These are phyloP conservation scores for Adrianichthys oophorus DNA, from an alignment of 2,797 vertebrate genomes.

Conservation along the genomic window DNA sequence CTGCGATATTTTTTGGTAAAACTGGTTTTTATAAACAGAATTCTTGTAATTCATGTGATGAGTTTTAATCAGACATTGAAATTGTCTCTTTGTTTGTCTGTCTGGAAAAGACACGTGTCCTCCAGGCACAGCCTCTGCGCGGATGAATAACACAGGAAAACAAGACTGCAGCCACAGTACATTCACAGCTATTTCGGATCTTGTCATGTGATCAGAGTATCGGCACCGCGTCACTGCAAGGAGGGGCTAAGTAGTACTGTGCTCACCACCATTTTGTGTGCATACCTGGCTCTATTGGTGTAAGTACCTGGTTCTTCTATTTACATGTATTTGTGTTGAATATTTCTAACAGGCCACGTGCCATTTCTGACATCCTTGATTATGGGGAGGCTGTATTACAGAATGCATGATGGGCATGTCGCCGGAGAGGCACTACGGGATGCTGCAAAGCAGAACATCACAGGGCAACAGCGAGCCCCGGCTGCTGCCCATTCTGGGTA, in stretches of 20 bases:
- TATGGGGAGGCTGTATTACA: neutral
- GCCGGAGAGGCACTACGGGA: conserved; percentile 39
- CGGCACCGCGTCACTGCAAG: conserved; percentile 63
- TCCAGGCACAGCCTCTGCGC: conserved; percentile 39
- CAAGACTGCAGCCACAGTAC: conserved; percentile 56
- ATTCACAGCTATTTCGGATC: conserved; percentile 62
- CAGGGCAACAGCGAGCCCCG: conserved; percentile 45
- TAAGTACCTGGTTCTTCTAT: conserved; percentile 74
- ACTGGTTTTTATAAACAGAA: conserved; percentile 1
- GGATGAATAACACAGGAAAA: conserved; percentile 43
- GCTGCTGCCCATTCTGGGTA: conserved; percentile 62
- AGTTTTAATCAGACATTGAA: neutral
- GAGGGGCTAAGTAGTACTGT: conserved; percentile 65
- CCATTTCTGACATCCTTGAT: conserved; percentile 25
- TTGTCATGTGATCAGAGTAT: conserved; percentile 77
- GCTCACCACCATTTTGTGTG: conserved; percentile 82
- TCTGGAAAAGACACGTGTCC: neutral
- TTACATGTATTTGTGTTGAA: conserved; percentile 63
- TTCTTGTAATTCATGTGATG: neutral
- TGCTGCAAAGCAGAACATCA: conserved; percentile 50
- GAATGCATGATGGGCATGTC: conserved; percentile 18
- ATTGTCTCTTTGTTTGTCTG: conserved; percentile 11
- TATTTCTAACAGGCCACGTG: conserved; percentile 22
- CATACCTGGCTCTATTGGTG: conserved; percentile 75
- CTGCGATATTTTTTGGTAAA: neutral